These are phyloP conservation scores for Belonocnema kinseyi DNA, from an alignment of 1,140 invertebrate genomes.

Conservation along the genomic window DNA sequence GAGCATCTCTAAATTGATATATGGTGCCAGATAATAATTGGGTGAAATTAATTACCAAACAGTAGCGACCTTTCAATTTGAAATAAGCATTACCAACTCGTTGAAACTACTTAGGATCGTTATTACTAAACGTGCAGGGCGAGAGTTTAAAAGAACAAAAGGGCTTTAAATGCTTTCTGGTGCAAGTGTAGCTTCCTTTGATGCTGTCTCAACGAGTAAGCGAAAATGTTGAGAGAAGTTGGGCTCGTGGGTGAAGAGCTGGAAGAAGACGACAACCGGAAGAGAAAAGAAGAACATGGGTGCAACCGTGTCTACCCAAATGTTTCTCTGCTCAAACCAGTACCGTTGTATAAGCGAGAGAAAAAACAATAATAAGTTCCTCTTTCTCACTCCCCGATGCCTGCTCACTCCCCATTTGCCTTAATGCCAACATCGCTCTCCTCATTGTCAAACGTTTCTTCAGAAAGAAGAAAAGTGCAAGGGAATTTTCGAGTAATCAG, in stretches of 20 bases:
- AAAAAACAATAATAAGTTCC: constrained; percentile 56
- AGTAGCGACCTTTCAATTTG: too few species aligned
- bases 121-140: constrained; percentile 44
- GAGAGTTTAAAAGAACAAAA: constrained; percentile 53
- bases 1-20: too few species aligned
- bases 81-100: neutral
- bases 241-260: neutral
- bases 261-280: constrained; percentile 19
- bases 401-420: constrained; percentile 6
- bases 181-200: constrained; percentile 53
- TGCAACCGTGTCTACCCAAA: constrained; percentile 48
- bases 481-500: neutral
- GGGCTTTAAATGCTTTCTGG: constrained; percentile 50
- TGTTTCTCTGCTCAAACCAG: constrained; percentile 40
- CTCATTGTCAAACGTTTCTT: constrained; percentile 32
- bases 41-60: too few species aligned
- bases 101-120: constrained; percentile 1
- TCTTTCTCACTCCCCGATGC: constrained; percentile 28
- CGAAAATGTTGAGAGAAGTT: constrained; percentile 25
- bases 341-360: constrained; percentile 48
- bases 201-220: constrained; percentile 44
- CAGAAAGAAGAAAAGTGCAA: constrained; percentile 4
- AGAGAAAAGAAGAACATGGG: constrained; percentile 33
- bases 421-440: constrained; percentile 25
- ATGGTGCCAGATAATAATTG: too few species aligned